Base-by-base conservation (phyloP, 2,888 invertebrate species). In the Eristalis pertinax region DNA sequence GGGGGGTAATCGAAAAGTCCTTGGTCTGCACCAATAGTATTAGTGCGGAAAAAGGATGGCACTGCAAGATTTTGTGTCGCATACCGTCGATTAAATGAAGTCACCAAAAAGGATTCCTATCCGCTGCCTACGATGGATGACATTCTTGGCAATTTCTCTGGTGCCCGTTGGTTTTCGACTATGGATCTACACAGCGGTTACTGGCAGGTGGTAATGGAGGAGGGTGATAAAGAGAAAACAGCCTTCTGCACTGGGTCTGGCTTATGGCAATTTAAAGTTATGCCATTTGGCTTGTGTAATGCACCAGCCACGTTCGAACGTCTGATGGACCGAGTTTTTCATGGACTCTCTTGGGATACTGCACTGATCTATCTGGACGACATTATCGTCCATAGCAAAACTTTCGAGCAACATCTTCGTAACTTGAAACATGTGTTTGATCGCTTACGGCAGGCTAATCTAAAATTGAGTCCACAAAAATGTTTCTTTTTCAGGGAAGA, bases 211-310 rank as follows among this genome's bases (percentile, higher is more conserved):
- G 79, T 76, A 15, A 78, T 84, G n/a, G 75, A 63, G 1, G 60
- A 75, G 1, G 62, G 63, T 0, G 89, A 90, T 32, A 82, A 82
- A 73, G 87, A 89, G 64, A 89, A 90, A 65, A 90, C 89, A 8
- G 90, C 90, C 19, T 90, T 90, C 43, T 26, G 26, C n/a, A 72
- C 83, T 1, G 89, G 86, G 0, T 72, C 74, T 19, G 89, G 88
- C 11, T 29, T 90, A 10, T 90, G 88, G 78, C 89, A 90, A 29
- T 90, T 90, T 65, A 88, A 78, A 0, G 89, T 90, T 0, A 90
- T 90, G 90, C 90, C 89, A 1, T 89, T 89, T 79, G 88, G 83
- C 29, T 69, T 87, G 2, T 87, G 79, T 35, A 89, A 84, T 24
- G 86, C 78, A n/a, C 78, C 88, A 8, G 88, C 89, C 0, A 89